A percentile compares a stretch with the other conserved stretches of the same genome.
phyloP scores from a whole-genome alignment of 2,113 vertebrate genomes.

The Paracanthobrama guichenoti region DNA sequence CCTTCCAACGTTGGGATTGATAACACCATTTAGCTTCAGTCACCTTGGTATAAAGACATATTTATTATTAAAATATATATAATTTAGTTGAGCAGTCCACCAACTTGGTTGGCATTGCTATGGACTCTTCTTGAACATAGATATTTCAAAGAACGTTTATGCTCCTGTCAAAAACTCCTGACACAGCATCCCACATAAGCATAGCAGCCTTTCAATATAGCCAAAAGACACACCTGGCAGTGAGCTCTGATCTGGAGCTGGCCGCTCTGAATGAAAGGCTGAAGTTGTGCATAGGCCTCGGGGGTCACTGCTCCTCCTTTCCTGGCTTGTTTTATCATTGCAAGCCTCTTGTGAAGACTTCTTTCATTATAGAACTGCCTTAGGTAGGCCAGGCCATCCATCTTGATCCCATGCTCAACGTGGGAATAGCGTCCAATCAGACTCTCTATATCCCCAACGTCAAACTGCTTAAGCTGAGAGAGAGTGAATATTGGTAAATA shows the following conservation, averaged over 20 bases:
- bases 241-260: constrained; percentile 70
- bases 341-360: constrained; percentile 73
- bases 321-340: constrained; percentile 76
- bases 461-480: constrained; percentile 76
- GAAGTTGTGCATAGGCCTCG: constrained; percentile 74
- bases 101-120: not conserved
- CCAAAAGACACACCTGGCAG: constrained; percentile 68
- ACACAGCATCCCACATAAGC: not conserved
- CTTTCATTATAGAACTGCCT: constrained; percentile 77
- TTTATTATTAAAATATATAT: not conserved
- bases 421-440: constrained; percentile 78
- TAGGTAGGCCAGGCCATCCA: constrained; percentile 76
- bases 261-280: constrained; percentile 70
- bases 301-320: constrained; percentile 78
- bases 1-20: constrained; percentile 68
- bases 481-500: not conserved
- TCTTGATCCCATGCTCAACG: constrained; percentile 75
- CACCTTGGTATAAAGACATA: constrained; percentile 61
- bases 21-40: constrained; percentile 75
- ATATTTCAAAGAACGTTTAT: not conserved
- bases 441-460: constrained; percentile 77
- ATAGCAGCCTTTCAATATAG: not conserved
- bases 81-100: not conserved
- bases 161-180: not conserved
- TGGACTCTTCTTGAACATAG: not conserved